A percentile compares a stretch with the other conserved stretches of the same genome.
These are phyloP conservation scores for Apis cerana DNA, from an alignment of 1,140 invertebrate species.

Conservation along the genomic window DNA sequence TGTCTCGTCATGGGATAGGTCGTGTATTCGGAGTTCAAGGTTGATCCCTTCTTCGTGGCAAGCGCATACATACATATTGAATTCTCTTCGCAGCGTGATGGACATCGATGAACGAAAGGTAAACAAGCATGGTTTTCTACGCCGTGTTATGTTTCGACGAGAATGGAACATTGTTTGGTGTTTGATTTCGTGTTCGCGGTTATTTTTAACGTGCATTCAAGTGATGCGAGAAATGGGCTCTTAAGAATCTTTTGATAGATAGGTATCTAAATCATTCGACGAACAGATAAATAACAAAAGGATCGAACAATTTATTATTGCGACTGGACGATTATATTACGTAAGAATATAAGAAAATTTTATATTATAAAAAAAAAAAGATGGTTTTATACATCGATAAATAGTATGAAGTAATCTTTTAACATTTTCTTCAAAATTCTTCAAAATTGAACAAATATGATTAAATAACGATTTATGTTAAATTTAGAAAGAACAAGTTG, in stretches of 20 bases:
- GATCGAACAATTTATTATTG: neutral
- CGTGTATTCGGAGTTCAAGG: constrained; percentile 60
- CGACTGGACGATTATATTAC: neutral
- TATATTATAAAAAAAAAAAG: no score
- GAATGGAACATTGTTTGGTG: neutral
- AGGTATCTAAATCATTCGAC: no score
- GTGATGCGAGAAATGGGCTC: no score
- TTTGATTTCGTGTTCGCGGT: neutral
- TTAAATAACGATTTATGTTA: no score
- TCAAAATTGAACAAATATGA: no score
- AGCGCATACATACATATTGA: neutral
- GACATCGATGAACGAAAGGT: neutral
- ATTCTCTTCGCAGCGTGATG: neutral
- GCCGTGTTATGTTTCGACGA: neutral
- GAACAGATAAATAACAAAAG: neutral
- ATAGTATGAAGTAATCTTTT: no score
- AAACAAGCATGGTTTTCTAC: neutral
- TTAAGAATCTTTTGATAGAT: no score
- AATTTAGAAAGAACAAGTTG: no score
- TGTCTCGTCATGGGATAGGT: constrained; percentile 61
- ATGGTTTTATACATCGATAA: no score
- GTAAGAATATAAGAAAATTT: no score
- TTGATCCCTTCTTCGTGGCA: constrained; percentile 25
- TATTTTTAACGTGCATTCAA: no score
- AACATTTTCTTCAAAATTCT: no score